These are phyloP conservation scores for Netelia inedita DNA, from an alignment of 2,888 invertebrate genomes.

Conservation along the genomic window DNA sequence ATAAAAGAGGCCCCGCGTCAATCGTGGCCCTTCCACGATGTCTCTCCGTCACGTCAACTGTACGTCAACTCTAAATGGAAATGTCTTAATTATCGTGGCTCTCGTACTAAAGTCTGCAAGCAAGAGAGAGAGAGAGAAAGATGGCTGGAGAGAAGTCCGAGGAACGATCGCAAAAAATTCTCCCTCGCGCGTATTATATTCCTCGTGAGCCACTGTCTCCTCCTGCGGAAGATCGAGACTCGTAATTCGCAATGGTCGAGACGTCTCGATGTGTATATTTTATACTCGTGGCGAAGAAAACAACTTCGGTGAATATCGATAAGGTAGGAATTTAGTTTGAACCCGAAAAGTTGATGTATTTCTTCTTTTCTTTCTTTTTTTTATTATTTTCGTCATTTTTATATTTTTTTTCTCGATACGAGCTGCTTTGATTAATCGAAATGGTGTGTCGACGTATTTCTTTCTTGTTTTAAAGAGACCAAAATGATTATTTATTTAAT, in stretches of 20 bases:
- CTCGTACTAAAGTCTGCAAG: constrained; percentile 71
- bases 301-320: constrained; percentile 13
- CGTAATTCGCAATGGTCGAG: background rate
- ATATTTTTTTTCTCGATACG: background rate
- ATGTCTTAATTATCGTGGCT: constrained; percentile 83
- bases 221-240: constrained; percentile 17
- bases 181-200: constrained; percentile 52
- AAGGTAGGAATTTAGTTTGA: constrained; percentile 20
- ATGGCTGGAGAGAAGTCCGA: constrained; percentile 16
- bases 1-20: constrained; percentile 37
- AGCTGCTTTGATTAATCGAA: too few species aligned
- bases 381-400: background rate
- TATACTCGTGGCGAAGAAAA: constrained; percentile 11
- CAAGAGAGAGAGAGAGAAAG: constrained; percentile 49
- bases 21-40: constrained; percentile 26
- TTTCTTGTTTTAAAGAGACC: too few species aligned
- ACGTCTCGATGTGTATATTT: constrained; percentile 26
- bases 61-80: constrained; percentile 82
- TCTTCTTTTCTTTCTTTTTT: background rate
- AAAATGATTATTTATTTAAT: too few species aligned
- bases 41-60: constrained; percentile 75
- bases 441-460: too few species aligned
- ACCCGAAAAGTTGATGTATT: background rate
- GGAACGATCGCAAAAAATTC: constrained; percentile 50
- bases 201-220: constrained; percentile 17